Base-by-base conservation (phyloP, 2,797 vertebrate species). In the Cryptoblepharus egeriae region DNA sequence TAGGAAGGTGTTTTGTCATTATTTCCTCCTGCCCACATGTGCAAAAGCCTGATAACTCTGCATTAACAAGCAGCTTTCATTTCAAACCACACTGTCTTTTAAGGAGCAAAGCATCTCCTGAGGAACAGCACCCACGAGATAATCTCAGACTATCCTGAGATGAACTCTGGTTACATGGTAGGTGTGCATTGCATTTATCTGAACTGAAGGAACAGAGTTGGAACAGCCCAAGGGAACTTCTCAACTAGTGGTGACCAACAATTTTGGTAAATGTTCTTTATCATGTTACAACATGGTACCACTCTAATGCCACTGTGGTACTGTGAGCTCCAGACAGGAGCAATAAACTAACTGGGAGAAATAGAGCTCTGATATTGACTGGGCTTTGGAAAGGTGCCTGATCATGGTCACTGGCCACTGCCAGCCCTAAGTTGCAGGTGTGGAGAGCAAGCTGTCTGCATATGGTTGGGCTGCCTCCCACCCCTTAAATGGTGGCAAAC, bases 21-120 rank as follows among this genome's bases (percentile, higher is more conserved):
- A 39, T 61, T 71, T 67, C 26, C 22, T 76, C 30, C 30, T 75
- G n/a, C 24, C 80, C 64, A 55, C 37, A 4, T 79, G 61, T 37
- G 37, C 39, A 75, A 79, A 87, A 64, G n/a, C 63, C 26, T 24
- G 77, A 55, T 81, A 58, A 83, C 70, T 74, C 65, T 61, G 28
- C 72, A 80, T 0, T 0, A 81, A 75, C 39, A 69, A 85, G 45
- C 64, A 57, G 18, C 16, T 65, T 86, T 69, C 32, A 65, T 79
- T 85, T 84, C 37, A 82, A 85, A 82, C 63, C 39, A 20, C 0
- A 0, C 73, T 32, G 57, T 32, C 3, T 0, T 72, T 76, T 22
- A 69, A 1, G 0, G 10, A n/a, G 57, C 63, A 57, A 39, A 52
- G 32, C 84, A 32, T 73, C 28, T 81, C 63, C 52, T n/a, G 68